Conservation (phyloP, 2,888 invertebrate genomes). For the Heliconius cydno region DNA sequence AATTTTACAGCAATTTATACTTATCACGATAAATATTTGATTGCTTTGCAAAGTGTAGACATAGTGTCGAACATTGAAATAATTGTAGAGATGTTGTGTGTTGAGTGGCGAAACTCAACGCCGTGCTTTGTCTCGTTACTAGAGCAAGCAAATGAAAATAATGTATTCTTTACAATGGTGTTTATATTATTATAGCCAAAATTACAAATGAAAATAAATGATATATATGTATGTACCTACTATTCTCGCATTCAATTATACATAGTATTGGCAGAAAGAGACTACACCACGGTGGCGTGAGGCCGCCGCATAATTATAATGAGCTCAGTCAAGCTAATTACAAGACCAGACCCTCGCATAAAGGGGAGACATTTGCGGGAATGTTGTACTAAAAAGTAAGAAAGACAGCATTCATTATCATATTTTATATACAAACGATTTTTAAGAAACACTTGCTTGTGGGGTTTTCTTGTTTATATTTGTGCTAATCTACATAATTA, state of each 20-base stretch:
- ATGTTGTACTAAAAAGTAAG: conserved; percentile 23
- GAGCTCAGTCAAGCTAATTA: conserved; percentile 33
- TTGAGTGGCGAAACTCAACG: no score
- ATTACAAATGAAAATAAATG: neutral
- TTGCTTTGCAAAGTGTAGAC: no score
- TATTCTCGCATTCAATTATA: neutral
- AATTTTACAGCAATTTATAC: no score
- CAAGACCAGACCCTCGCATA: conserved; percentile 34
- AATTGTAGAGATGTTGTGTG: no score
- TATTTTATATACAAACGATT: conserved; percentile 23
- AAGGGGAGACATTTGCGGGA: conserved; percentile 11
- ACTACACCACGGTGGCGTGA: neutral
- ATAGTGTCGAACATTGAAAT: no score
- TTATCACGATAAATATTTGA: no score
- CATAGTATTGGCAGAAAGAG: neutral
- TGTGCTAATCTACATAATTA: no score
- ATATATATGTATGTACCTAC: neutral
- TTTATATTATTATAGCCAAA: no score
- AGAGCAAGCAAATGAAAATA: no score
- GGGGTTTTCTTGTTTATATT: neutral
- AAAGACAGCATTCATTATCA: conserved; percentile 20
- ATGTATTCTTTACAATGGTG: no score
- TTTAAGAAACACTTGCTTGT: neutral
- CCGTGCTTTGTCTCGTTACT: no score
- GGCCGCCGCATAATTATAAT: conserved; percentile 21